Conservation (phyloP, 2,113 vertebrate species). For the Dissostichus mawsoni region DNA sequence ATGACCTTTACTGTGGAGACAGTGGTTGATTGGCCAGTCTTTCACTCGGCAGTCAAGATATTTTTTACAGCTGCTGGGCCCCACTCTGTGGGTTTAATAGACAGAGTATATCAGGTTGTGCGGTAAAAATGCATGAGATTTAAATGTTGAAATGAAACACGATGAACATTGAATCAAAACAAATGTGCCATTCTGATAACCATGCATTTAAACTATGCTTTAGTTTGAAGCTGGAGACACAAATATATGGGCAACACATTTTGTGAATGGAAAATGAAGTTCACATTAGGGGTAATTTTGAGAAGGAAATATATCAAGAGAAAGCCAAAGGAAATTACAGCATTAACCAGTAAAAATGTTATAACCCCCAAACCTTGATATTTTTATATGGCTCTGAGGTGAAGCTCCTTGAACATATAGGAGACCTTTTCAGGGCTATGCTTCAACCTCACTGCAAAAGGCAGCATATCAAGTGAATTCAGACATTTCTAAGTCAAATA, state of each 20-base stretch:
- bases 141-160: constrained; percentile 32
- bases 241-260: not conserved
- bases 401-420: constrained; percentile 7
- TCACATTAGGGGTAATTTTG: not conserved
- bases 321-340: constrained; percentile 2
- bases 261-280: constrained; percentile 15
- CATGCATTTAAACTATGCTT: not conserved
- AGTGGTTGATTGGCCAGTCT: constrained; percentile 76
- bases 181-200: constrained; percentile 3
- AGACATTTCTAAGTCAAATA: constrained; percentile 77
- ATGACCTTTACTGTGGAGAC: constrained; percentile 79
- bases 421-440: constrained; percentile 42
- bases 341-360: constrained; percentile 2
- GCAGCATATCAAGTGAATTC: constrained; percentile 70
- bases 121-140: constrained; percentile 71
- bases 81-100: constrained; percentile 56
- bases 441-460: constrained; percentile 50
- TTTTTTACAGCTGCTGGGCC: constrained; percentile 68
- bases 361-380: constrained; percentile 10
- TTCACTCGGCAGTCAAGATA: constrained; percentile 60
- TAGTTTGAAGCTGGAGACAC: constrained; percentile 1
- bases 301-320: not conserved
- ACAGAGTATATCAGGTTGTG: constrained; percentile 39
- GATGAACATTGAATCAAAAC: constrained; percentile 47
- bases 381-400: constrained; percentile 27